Evolutionary conservation across 1,140 invertebrate genomes (phyloP).

Genomic region (Ceratina calcarata): DNA sequence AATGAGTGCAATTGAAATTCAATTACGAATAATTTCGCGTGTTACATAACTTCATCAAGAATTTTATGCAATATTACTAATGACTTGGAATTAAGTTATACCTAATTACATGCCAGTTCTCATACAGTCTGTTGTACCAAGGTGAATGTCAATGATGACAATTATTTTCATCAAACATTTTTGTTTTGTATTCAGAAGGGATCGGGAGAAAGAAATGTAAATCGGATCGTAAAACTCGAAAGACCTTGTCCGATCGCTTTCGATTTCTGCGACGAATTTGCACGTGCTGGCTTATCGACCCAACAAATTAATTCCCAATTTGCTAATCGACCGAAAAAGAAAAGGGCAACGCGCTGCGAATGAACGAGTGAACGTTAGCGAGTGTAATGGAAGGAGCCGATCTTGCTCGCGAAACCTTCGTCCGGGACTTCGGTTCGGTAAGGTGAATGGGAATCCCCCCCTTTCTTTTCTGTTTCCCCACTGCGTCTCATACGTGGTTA

Average conservation of each 20-base stretch:
- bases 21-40: not conserved
- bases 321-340: conserved; percentile 21
- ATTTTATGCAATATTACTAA: not conserved
- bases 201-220: too few relatives aligned
- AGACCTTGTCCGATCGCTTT: not conserved
- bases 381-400: conserved; percentile 30
- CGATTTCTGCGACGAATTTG: conserved; percentile 8
- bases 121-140: not conserved
- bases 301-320: conserved; percentile 37
- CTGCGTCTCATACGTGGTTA: too few relatives aligned
- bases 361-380: conserved; percentile 42
- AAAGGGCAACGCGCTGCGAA: not conserved
- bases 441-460: conserved; percentile 48
- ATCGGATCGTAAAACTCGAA: not conserved
- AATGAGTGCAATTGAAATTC: not conserved
- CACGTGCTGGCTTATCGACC: conserved; percentile 11
- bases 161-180: not conserved
- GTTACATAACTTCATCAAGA: not conserved
- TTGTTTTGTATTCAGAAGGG: not conserved
- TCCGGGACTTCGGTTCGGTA: not conserved
- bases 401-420: conserved; percentile 34
- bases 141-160: not conserved
- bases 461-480: not conserved
- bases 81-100: not conserved
- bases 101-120: not conserved